phyloP scores from a whole-genome alignment of 1,140 invertebrate genomes.

The Bombus turneri region DNA sequence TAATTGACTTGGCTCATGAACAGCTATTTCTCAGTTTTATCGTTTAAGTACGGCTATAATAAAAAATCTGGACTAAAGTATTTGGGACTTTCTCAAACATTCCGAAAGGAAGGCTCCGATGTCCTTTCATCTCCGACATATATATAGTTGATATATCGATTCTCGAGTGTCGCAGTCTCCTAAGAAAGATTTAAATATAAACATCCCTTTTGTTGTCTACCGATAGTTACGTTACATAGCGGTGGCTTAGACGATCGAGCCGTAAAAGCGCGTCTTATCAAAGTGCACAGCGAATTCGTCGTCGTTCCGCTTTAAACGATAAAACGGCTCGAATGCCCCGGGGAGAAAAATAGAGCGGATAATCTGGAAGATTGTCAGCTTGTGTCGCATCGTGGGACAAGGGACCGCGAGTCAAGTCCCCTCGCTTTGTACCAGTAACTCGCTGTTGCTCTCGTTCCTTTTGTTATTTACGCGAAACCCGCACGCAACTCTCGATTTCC shows the following conservation, averaged over 20 bases:
- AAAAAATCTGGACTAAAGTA: too few species aligned
- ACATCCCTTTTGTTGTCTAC: slow-evolving; percentile 42
- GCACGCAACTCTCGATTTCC: background rate
- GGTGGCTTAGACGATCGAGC: slow-evolving; percentile 23
- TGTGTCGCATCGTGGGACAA: too few species aligned
- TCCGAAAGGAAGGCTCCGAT: too few species aligned
- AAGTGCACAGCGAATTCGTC: background rate
- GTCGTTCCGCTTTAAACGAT: background rate
- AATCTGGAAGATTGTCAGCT: background rate
- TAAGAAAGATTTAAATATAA: slow-evolving; percentile 46
- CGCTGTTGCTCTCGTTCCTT: too few species aligned
- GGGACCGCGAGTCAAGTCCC: too few species aligned
- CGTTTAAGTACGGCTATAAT: too few species aligned
- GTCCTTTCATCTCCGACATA: too few species aligned
- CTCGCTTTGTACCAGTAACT: too few species aligned
- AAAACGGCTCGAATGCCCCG: background rate
- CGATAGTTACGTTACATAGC: background rate
- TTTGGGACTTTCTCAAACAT: fast-evolving
- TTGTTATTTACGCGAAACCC: too few species aligned
- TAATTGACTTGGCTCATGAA: fast-evolving
- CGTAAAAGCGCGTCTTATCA: background rate
- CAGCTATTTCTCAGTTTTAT: too few species aligned
- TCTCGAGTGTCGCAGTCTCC: slow-evolving; percentile 2
- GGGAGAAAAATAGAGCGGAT: background rate
- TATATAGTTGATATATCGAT: background rate